Conservation (phyloP, 2,797 vertebrate species). For the Eremophila alpestris region DNA sequence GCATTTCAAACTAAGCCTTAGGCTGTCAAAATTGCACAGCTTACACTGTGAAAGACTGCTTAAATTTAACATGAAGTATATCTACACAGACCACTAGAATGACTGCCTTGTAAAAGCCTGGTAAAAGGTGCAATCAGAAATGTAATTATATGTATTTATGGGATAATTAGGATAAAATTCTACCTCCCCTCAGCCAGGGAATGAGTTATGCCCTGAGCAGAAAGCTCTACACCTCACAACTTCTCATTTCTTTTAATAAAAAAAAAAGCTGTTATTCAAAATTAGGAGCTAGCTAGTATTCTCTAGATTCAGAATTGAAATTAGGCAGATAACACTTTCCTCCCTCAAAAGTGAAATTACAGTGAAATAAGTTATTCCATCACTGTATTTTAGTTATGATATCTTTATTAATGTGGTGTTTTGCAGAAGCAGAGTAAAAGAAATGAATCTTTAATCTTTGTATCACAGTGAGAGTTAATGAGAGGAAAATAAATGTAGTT, state of each 20-base stretch:
- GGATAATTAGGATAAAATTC: neutral
- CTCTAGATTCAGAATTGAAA: neutral
- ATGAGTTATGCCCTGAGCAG: neutral
- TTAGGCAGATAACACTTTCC: neutral
- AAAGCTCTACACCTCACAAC: neutral
- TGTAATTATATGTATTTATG: neutral
- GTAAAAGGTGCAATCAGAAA: neutral
- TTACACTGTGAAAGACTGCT: neutral
- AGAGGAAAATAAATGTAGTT: neutral
- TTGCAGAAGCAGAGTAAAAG: slow-evolving; percentile 45
- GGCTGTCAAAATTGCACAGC: neutral
- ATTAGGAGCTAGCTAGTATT: neutral
- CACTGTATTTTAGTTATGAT: slow-evolving; percentile 52
- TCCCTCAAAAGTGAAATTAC: slow-evolving; percentile 19
- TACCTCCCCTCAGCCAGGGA: neutral
- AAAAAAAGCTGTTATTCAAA: neutral
- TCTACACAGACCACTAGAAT: neutral
- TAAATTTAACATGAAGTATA: neutral
- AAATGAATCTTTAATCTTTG: slow-evolving; percentile 61
- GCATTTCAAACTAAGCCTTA: neutral
- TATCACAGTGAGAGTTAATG: neutral
- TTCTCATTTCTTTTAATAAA: neutral
- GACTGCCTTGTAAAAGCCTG: neutral
- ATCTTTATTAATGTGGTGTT: slow-evolving; percentile 29
- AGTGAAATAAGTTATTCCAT: slow-evolving; percentile 21